Evolutionary conservation across 2,888 invertebrate genomes (phyloP), one percentile per base, ranked within the genome.

Genomic region (Brachyptera putata): DNA sequence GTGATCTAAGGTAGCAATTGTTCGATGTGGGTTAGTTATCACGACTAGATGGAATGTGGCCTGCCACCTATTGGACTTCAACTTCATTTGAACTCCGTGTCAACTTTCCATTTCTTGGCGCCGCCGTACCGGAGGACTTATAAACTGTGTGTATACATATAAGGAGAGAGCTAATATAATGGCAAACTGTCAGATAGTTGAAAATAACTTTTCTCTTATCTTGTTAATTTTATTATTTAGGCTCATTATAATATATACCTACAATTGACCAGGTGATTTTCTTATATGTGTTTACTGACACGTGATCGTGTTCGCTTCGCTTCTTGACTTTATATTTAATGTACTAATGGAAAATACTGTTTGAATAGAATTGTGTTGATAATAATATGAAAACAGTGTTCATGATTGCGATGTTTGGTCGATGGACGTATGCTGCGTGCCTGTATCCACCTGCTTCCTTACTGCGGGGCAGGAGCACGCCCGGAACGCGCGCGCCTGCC

Each of bases 401-500:
- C n/a, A n/a, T n/a, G n/a, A n/a, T n/a, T n/a, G n/a, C n/a, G n/a
- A n/a, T n/a, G n/a, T n/a, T n/a, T n/a, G n/a, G n/a, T n/a, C n/a
- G n/a, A n/a, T n/a, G n/a, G n/a, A n/a, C n/a, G n/a, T n/a, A n/a
- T 14, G 50, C 36, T 53, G 22, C 24, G n/a, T 2, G 4, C 30
- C n/a, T n/a, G 36, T 9, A 36, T 14, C 34, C 60, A 60, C 60
- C 60, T 60, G 60, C 60, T 60, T 60, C 60, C 60, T 56, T 18
- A 26, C 13, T 9, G 30, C 16, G 9, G 48, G 18, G 4, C 21
- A 25, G 3, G 3, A 25, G 5, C 7, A 24, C 22, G 9, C 48
- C 24, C 21, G 48, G 21, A n/a, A n/a, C n/a, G 30, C 16, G 16
- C 24, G 30, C 25, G 30, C 26, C 25, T 16, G 26, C 26, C 14